Conservation (phyloP, 2,797 vertebrate species). For the Sebastiscus tertius region DNA sequence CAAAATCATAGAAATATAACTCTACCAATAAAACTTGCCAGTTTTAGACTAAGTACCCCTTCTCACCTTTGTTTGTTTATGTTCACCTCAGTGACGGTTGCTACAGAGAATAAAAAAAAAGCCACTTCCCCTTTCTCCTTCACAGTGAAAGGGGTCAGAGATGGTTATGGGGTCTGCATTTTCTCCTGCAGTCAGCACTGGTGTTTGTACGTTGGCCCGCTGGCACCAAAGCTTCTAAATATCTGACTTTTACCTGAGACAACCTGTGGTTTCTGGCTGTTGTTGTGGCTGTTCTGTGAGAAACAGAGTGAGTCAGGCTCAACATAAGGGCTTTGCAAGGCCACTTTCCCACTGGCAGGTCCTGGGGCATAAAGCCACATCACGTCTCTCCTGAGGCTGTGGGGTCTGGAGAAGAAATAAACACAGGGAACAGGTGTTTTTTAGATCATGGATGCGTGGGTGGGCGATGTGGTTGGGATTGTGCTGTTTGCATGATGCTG, state of each 20-base stretch:
- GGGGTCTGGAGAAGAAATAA: conserved; percentile 32
- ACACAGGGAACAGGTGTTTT: conserved; percentile 18
- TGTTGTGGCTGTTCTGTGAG: conserved; percentile 42
- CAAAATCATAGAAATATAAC: not conserved
- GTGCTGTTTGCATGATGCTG: not conserved
- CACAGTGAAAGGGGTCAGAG: conserved; percentile 17
- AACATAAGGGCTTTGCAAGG: conserved; percentile 54
- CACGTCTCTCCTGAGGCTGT: conserved; percentile 43
- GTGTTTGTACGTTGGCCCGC: conserved; percentile 47
- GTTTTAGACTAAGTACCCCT: not conserved
- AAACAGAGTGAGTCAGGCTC: conserved; percentile 65
- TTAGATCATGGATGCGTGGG: not conserved
- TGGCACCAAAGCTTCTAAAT: conserved; percentile 35
- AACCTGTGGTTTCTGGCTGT: conserved; percentile 54
- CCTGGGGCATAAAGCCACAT: conserved; percentile 56
- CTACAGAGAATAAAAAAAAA: conserved; percentile 6
- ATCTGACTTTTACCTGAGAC: conserved; percentile 46
- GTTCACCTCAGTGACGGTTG: not conserved
- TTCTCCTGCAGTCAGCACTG: conserved; percentile 24
- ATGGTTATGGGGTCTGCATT: conserved; percentile 24
- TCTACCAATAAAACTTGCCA: not conserved
- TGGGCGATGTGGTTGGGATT: not conserved
- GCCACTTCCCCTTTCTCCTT: conserved; percentile 27
- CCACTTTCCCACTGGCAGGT: conserved; percentile 64
- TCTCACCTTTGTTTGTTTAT: conserved; percentile 11